phyloP scores from a whole-genome alignment of 2,113 vertebrate genomes.

The Sciurus niger region DNA sequence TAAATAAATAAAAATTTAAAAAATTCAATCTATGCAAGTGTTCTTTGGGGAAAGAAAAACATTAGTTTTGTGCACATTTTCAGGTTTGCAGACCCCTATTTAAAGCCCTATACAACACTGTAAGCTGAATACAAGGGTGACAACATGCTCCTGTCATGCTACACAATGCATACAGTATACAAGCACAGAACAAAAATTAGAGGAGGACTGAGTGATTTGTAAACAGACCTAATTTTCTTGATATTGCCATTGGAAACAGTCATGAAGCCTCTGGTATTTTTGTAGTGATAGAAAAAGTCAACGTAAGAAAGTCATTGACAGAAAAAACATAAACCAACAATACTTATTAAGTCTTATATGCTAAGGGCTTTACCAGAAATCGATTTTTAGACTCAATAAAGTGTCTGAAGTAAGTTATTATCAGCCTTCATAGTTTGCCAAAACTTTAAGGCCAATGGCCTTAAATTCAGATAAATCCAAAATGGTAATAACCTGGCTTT shows the following conservation, averaged over 20 bases:
- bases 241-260: not conserved
- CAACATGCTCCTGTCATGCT: not conserved
- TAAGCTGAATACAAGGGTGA: not conserved
- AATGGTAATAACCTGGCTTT: slow-evolving; percentile 32
- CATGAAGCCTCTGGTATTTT: not conserved
- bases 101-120: not conserved
- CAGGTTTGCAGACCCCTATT: not conserved
- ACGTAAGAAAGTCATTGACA: not conserved
- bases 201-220: not conserved
- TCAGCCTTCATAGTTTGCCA: not conserved
- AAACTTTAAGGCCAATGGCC: not conserved
- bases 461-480: not conserved
- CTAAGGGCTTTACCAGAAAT: not conserved
- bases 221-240: slow-evolving; percentile 25
- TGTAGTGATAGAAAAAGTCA: slow-evolving; percentile 15
- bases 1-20: not conserved
- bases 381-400: slow-evolving; percentile 24
- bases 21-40: slow-evolving; percentile 29
- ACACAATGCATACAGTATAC: not conserved
- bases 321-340: slow-evolving; percentile 39
- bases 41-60: not conserved
- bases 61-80: not conserved
- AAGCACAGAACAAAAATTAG: not conserved
- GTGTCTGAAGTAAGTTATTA: not conserved
- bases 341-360: not conserved